Evolutionary conservation across 2,888 invertebrate species (phyloP).

Genomic region (Spodoptera picta): DNA sequence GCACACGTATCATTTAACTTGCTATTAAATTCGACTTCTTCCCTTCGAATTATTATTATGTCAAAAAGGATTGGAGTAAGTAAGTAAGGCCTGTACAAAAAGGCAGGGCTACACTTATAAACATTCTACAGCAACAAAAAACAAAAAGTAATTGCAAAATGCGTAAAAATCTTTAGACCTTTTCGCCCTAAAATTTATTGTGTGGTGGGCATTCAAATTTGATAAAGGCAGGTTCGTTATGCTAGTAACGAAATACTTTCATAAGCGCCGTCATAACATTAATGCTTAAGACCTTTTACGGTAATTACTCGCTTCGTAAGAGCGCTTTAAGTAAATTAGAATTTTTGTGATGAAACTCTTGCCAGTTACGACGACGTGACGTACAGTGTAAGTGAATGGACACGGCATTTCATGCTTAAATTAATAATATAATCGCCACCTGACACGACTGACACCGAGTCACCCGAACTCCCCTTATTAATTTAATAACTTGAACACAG

Average conservation of each 20-base stretch:
- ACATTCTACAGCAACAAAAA: conserved; percentile 56
- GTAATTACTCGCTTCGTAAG: conserved; percentile 81
- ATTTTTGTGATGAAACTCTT: conserved; percentile 82
- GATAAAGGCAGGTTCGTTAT: conserved; percentile 74
- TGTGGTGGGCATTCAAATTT: conserved; percentile 80
- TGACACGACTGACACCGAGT: conserved; percentile 70
- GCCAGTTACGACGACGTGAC: conserved; percentile 59
- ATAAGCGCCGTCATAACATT: conserved; percentile 88
- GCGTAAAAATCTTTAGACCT: conserved; percentile 68
- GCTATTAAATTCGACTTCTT: conserved; percentile 89
- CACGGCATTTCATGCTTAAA: too few relatives aligned
- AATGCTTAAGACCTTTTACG: conserved; percentile 86
- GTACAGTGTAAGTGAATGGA: too few relatives aligned
- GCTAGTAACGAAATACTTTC: conserved; percentile 82
- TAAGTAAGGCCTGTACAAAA: conserved; percentile 53
- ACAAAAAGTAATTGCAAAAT: conserved; percentile 47
- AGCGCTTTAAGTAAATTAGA: conserved; percentile 81
- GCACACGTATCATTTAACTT: conserved; percentile 88
- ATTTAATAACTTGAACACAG: conserved; percentile 87
- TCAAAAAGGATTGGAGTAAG: conserved; percentile 75
- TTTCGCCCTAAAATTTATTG: conserved; percentile 74
- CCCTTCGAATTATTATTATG: conserved; percentile 86
- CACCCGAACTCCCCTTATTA: conserved; percentile 83
- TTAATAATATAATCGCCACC: conserved; percentile 55
- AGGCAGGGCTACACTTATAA: conserved; percentile 50